phyloP scores from a whole-genome alignment of 1,140 invertebrate genomes.

The Sinonovacula constricta region DNA sequence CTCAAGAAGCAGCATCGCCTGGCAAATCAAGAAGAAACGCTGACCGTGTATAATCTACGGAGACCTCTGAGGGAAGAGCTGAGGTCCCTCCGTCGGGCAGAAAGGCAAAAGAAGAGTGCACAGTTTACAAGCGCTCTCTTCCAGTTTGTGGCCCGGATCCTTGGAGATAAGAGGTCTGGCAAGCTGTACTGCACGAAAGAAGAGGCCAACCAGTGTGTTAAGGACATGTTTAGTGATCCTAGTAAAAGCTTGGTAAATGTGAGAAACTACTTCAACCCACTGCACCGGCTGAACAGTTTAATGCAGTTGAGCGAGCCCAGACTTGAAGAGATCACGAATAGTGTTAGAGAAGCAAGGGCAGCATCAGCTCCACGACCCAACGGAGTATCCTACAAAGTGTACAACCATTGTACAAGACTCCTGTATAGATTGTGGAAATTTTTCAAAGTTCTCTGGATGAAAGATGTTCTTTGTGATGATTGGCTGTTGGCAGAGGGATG shows the following conservation, averaged over 20 bases:
- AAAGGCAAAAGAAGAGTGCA: neutral
- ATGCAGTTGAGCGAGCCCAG: conserved; percentile 1
- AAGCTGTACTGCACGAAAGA: neutral
- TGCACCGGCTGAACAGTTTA: no score
- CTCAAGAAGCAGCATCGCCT: no score
- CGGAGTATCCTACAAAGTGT: conserved; percentile 11
- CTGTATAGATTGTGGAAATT: neutral
- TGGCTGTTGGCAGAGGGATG: neutral
- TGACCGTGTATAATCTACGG: no score
- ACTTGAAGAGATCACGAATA: conserved; percentile 8
- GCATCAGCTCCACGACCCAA: conserved; percentile 7
- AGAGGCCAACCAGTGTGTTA: neutral
- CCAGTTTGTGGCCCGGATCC: neutral
- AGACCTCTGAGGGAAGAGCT: no score
- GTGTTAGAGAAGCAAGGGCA: conserved; percentile 8
- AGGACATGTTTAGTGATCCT: neutral
- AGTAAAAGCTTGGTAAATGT: neutral
- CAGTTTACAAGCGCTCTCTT: neutral
- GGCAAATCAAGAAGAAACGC: no score
- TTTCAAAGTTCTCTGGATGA: conserved; percentile 3
- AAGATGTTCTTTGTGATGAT: neutral
- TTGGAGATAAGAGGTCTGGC: conserved; percentile 3
- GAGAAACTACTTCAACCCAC: neutral
- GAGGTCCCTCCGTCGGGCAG: no score
- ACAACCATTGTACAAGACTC: conserved; percentile 15